Evolutionary conservation across 2,113 vertebrate genomes (phyloP).

Genomic region (Sitta europaea): DNA sequence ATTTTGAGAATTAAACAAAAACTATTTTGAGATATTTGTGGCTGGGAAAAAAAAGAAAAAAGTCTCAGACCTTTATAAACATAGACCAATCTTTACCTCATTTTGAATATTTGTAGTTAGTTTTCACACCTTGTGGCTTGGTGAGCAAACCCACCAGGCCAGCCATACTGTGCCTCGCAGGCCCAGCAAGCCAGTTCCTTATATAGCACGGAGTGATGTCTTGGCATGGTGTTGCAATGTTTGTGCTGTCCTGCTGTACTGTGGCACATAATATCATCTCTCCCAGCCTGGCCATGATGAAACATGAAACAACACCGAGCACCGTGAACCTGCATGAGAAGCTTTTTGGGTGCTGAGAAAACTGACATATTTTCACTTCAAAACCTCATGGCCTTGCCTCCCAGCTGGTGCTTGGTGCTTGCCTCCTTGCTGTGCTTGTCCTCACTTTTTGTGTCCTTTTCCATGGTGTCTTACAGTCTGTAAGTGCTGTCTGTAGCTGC

Average conservation of each 20-base stretch:
- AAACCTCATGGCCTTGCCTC: not conserved
- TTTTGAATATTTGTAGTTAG: constrained; percentile 34
- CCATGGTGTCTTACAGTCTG: not conserved
- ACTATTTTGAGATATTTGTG: constrained; percentile 47
- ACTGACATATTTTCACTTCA: not conserved
- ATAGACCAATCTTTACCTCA: constrained; percentile 28
- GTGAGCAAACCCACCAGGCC: not conserved
- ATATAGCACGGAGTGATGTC: not conserved
- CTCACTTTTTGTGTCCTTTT: not conserved
- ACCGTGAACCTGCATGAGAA: not conserved
- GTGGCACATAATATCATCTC: not conserved
- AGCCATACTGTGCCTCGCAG: not conserved
- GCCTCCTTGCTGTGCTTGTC: accelerated
- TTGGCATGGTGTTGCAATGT: not conserved
- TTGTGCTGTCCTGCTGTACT: not conserved
- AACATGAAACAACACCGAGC: not conserved
- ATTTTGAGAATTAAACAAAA: constrained; percentile 55
- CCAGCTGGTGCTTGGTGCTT: not conserved
- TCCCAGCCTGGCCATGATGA: not conserved
- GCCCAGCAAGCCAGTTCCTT: not conserved
- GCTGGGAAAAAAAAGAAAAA: not conserved
- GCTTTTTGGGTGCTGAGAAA: not conserved
- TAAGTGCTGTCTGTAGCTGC: not conserved
- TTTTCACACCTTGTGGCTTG: constrained; percentile 29
- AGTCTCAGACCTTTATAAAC: constrained; percentile 16